phyloP scores from a whole-genome alignment of 2,888 invertebrate species.

The Phymatocera aterrima region DNA sequence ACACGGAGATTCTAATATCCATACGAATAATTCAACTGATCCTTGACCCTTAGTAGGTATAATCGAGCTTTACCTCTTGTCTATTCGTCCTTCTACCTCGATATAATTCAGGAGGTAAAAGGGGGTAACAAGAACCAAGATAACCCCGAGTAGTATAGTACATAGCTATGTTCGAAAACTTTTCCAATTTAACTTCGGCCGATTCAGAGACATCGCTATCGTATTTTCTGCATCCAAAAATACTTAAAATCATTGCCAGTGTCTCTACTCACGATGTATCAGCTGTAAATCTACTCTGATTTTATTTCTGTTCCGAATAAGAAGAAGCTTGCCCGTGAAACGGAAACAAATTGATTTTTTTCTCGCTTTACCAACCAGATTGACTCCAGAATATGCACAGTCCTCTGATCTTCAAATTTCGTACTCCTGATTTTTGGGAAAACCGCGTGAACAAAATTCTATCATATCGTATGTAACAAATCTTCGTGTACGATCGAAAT shows the following conservation, averaged over 20 bases:
- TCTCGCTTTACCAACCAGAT: not conserved
- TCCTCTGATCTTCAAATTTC: too few species aligned
- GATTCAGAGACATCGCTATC: constrained; percentile 24
- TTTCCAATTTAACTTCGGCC: constrained; percentile 40
- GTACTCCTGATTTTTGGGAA: not conserved
- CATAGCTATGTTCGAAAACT: constrained; percentile 31
- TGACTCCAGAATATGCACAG: too few species aligned
- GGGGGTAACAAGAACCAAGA: constrained; percentile 31
- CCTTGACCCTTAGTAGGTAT: too few species aligned
- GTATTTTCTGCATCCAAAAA: constrained; percentile 26
- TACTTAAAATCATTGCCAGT: not conserved
- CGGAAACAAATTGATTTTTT: not conserved
- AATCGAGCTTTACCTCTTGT: not conserved
- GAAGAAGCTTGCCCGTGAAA: not conserved
- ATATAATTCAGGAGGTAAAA: constrained; percentile 4
- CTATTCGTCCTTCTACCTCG: constrained; percentile 1
- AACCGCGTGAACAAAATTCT: not conserved
- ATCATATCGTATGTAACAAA: too few species aligned
- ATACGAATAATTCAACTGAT: not conserved
- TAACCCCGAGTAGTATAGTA: constrained; percentile 36
- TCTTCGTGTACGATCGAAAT: too few species aligned
- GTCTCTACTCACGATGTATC: not conserved
- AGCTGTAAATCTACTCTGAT: not conserved
- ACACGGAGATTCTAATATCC: not conserved
- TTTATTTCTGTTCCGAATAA: not conserved